Evolutionary conservation across 35 echinoderm and acorn worm species (phyloP).

Genomic region (Ophiothrix spiculata): DNA sequence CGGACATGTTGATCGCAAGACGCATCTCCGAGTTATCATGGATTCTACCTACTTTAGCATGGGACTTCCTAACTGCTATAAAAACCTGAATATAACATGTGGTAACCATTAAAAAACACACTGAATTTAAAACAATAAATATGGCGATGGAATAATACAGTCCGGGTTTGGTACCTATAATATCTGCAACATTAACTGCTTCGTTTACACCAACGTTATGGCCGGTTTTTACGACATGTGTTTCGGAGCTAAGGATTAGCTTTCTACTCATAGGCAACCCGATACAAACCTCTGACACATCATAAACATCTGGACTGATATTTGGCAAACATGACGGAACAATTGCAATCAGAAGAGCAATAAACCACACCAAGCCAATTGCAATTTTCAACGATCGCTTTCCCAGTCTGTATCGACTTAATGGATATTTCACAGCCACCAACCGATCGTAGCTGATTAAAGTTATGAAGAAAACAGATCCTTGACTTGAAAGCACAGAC

Average conservation of each 20-base stretch:
- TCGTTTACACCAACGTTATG: neutral
- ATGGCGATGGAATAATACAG: constrained; percentile 8
- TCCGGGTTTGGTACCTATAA: neutral
- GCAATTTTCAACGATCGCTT: neutral
- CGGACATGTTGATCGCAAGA: neutral
- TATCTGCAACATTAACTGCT: neutral
- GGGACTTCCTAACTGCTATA: neutral
- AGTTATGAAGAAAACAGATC: neutral
- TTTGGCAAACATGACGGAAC: neutral
- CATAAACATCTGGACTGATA: neutral
- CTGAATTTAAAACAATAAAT: neutral
- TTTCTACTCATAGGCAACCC: neutral
- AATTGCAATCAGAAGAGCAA: neutral
- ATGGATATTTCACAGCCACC: neutral
- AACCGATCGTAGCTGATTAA: neutral
- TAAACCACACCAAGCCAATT: neutral
- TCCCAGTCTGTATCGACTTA: neutral
- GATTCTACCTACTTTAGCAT: neutral
- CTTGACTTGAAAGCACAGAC: neutral
- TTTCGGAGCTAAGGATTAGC: neutral
- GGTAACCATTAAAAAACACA: neutral
- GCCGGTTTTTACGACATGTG: neutral
- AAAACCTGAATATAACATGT: neutral
- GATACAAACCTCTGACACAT: neutral
- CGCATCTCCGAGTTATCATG: neutral